Base-by-base conservation (phyloP, 2,888 invertebrate genomes). In the Cheilosia grossa region DNA sequence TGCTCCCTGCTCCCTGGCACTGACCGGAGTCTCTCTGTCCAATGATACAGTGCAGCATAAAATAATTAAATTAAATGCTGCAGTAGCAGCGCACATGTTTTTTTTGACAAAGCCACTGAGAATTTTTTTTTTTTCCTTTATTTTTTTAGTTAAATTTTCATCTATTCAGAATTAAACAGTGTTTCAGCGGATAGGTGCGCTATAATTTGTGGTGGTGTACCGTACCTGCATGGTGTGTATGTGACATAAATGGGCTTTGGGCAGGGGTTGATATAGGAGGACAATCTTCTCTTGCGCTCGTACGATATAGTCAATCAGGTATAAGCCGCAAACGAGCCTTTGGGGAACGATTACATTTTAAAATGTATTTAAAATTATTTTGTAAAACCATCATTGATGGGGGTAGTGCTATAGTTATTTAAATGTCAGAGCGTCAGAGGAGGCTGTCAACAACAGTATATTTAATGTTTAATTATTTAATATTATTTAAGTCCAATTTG, bases 51-150 rank as follows among this genome's bases (percentile, higher is more conserved):
- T 83, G 80, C 83, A 69, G 74, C 74, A 70, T 80, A 67, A 70
- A 80, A 83, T 74, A 74, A 80, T 83, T 80, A 75, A 64, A 80
- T 70, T 49, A 74, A 83, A 79, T 74, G 63, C 73, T 70, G 78
- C 78, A 69, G 82, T 21, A 78, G 82, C n/a, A 30, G 30, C 9
- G 9, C 30, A 69, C 63, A 63, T 70, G 69, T 47, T 53, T 61
- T 72, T 72, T 61, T 30, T 7, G 21, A 21, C 27, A 15, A 42
- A 44, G 24, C 9, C 33, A 10, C 9, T 33, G 51, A 15, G 13
- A 51, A 24, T 0, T 1, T 15, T 44, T 44, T 21, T 10, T 19
- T 49, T 53, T 40, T 66, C 1, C 21, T 24, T 24, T n/a, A n/a
- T n/a, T 24, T 24, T 3, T 2, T 40, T 40, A 27, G 37, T 51